Percentiles rank a stretch among this genome's conserved stretches.
Conservation (phyloP, 2,797 vertebrate genomes). For the Macropus fuliginosus region DNA sequence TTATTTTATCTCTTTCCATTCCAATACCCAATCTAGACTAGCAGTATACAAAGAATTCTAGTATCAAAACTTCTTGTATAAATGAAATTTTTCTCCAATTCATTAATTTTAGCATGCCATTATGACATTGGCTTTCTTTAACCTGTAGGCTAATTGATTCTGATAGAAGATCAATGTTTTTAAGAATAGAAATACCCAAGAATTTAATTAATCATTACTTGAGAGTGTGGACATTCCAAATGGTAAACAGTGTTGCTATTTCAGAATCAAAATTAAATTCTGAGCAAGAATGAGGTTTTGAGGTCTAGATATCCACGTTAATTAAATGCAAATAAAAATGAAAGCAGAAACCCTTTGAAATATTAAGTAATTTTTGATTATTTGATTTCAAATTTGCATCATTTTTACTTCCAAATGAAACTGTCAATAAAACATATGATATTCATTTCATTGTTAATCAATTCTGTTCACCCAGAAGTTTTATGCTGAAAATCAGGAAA, state of each 20-base stretch:
- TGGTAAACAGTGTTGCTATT: constrained; percentile 50
- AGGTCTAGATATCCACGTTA: constrained; percentile 21
- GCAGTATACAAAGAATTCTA: background rate
- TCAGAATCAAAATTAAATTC: constrained; percentile 46
- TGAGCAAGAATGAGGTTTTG: constrained; percentile 13
- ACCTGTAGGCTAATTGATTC: background rate
- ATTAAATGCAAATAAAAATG: constrained; percentile 59
- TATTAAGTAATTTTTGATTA: constrained; percentile 48
- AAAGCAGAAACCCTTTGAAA: background rate
- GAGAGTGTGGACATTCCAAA: constrained; percentile 26
- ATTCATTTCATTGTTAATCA: background rate
- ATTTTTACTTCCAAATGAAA: background rate
- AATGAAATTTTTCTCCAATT: background rate
- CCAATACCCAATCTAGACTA: background rate
- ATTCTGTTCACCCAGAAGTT: constrained; percentile 22
- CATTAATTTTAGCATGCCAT: constrained; percentile 15
- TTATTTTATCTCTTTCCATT: background rate
- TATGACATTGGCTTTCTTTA: background rate
- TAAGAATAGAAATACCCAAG: background rate
- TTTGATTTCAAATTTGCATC: constrained; percentile 22
- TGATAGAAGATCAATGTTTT: constrained; percentile 4
- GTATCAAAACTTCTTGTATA: background rate
- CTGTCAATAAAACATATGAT: background rate
- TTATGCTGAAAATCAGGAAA: background rate
- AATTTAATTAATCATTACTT: constrained; percentile 51